Conservation (phyloP, 2,113 vertebrate genomes). For the Lates calcarifer region DNA sequence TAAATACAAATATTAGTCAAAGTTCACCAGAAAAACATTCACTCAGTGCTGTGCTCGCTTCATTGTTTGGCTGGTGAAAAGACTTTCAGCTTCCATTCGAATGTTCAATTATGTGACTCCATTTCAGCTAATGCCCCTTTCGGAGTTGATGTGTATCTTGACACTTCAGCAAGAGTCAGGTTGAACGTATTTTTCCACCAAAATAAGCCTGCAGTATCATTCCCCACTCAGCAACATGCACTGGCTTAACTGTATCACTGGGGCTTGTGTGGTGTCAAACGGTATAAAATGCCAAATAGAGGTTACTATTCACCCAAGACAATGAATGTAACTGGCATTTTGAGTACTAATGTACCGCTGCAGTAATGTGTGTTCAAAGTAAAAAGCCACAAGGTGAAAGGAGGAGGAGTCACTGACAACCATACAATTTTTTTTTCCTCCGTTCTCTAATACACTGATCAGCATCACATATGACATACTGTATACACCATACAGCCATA, state of each 20-base stretch:
- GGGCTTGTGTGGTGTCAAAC: conserved; percentile 18
- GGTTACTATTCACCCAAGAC: conserved; percentile 31
- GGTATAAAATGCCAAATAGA: conserved; percentile 33
- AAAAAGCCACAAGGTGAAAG: conserved; percentile 39
- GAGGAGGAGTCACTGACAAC: conserved; percentile 15
- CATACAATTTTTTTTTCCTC: background rate
- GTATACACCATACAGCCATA: no score
- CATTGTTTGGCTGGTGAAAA: conserved; percentile 33
- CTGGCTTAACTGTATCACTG: conserved; percentile 26
- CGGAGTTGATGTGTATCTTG: conserved; percentile 13
- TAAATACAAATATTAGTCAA: no score
- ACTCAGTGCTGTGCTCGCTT: conserved; percentile 2
- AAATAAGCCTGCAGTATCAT: conserved; percentile 26
- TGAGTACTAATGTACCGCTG: conserved; percentile 24
- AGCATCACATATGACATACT: no score
- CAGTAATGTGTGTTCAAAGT: conserved; percentile 44
- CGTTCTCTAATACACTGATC: background rate
- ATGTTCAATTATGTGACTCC: conserved; percentile 40
- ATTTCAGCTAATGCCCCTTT: conserved; percentile 39
- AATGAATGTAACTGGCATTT: conserved; percentile 14
- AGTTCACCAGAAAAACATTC: no score
- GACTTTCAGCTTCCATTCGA: conserved; percentile 40
- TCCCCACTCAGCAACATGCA: conserved; percentile 15
- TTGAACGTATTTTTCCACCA: conserved; percentile 27
- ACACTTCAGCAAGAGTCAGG: conserved; percentile 18